Evolutionary conservation across 2,113 vertebrate species (phyloP).

Genomic region (Scopus umbretta): DNA sequence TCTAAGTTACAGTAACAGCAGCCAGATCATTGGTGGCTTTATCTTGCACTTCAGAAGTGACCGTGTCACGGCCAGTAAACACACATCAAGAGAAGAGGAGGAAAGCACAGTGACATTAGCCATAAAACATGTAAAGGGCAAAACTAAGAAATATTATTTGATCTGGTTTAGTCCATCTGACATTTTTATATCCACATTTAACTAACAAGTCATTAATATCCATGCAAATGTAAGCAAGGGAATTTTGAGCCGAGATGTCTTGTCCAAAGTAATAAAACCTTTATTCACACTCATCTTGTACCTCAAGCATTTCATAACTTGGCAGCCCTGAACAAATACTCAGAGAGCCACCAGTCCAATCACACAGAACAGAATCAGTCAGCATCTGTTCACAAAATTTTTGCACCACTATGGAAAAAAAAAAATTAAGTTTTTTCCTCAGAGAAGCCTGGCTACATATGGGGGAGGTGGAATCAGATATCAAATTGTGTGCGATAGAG

Average conservation of each 20-base stretch:
- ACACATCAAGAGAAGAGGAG: neutral
- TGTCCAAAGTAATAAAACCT: slow-evolving; percentile 34
- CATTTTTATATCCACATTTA: slow-evolving; percentile 11
- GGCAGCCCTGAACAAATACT: neutral
- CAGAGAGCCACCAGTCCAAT: neutral
- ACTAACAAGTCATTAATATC: slow-evolving; percentile 23
- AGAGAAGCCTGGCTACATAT: neutral
- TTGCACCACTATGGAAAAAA: neutral
- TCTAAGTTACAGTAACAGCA: neutral
- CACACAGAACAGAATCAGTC: neutral
- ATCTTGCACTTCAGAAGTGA: neutral
- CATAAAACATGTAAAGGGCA: neutral
- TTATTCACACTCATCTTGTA: slow-evolving; percentile 13
- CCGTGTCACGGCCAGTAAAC: neutral
- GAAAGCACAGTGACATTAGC: neutral
- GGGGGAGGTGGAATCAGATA: neutral
- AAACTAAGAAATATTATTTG: neutral
- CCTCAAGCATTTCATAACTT: slow-evolving; percentile 37
- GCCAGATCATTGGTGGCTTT: neutral
- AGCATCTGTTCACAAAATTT: neutral
- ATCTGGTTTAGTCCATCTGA: neutral
- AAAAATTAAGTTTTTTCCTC: neutral
- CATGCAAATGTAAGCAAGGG: slow-evolving; percentile 8
- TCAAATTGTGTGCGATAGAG: neutral
- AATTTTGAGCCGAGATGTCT: neutral